phyloP scores from a whole-genome alignment of 92 coral and sea anemone genomes.

The Porites divaricata region DNA sequence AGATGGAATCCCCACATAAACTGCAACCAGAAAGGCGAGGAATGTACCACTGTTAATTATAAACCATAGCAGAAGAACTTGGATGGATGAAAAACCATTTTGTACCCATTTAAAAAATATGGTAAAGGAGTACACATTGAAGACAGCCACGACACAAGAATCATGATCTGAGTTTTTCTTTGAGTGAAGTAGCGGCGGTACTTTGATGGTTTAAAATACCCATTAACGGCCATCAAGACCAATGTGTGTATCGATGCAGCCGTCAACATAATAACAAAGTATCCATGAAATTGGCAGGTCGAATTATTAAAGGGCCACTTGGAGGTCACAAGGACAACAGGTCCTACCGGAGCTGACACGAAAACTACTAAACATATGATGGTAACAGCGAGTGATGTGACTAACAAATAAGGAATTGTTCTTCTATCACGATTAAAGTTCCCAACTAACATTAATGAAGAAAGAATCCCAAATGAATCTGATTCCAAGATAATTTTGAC shows the following conservation, averaged over 20 bases:
- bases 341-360: background rate
- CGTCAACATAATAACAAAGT: background rate
- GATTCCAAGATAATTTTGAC: background rate
- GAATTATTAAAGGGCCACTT: background rate
- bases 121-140: slow-evolving; percentile 50
- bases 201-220: background rate
- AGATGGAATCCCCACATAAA: slow-evolving; percentile 52
- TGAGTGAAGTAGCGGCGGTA: slow-evolving; percentile 37
- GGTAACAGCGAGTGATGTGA: background rate
- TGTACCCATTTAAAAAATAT: slow-evolving; percentile 52
- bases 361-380: background rate
- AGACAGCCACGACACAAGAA: slow-evolving; percentile 42
- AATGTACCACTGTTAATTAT: background rate
- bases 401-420: background rate
- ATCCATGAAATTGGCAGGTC: background rate
- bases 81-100: slow-evolving; percentile 63
- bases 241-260: background rate
- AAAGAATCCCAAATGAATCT: background rate
- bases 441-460: background rate
- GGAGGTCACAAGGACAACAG: background rate
- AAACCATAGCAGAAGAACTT: slow-evolving; percentile 46
- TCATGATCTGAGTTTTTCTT: slow-evolving; percentile 11
- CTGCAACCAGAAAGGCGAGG: slow-evolving; percentile 5
- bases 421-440: background rate
- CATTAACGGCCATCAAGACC: background rate